Percentiles rank a stretch among this genome's conserved stretches.
Evolutionary conservation across 2,113 vertebrate species (phyloP).

Genomic region (Xiphias gladius): DNA sequence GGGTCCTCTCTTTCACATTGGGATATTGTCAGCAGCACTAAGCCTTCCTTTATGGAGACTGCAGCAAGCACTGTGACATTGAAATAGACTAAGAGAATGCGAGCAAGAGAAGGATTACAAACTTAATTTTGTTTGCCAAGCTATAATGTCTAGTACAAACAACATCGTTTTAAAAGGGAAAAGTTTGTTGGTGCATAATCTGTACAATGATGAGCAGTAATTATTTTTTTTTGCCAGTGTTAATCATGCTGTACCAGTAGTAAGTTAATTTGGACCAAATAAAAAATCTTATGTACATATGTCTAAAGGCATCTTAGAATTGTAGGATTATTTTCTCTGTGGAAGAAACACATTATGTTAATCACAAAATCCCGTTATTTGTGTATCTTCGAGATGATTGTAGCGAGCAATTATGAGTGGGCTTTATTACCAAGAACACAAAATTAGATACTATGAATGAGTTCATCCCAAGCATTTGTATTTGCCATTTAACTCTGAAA

Average conservation of each 20-base stretch:
- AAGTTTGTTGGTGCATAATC: conserved; percentile 72
- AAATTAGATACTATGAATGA: conserved; percentile 97
- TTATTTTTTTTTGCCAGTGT: conserved; percentile 67
- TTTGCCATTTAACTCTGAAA: conserved; percentile 98
- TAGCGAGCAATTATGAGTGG: conserved; percentile 93
- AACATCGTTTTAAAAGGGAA: conserved; percentile 55
- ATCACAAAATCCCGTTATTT: conserved; percentile 97
- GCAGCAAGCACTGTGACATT: conserved; percentile 66
- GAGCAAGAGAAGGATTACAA: conserved; percentile 68
- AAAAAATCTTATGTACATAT: conserved; percentile 80
- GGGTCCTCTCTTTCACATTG: conserved; percentile 58
- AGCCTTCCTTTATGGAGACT: conserved; percentile 43
- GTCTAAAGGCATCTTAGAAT: conserved; percentile 82
- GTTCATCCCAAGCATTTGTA: conserved; percentile 98
- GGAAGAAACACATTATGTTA: conserved; percentile 96
- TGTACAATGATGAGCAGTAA: conserved; percentile 59
- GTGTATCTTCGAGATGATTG: conserved; percentile 93
- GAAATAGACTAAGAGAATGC: conserved; percentile 54
- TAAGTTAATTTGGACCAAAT: conserved; percentile 78
- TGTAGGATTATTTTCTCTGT: conserved; percentile 95
- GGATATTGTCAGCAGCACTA: conserved; percentile 29
- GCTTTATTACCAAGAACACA: conserved; percentile 97
- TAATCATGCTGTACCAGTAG: conserved; percentile 72
- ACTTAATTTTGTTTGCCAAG: conserved; percentile 71
- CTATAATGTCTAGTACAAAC: conserved; percentile 58